A percentile compares a stretch with the other conserved stretches of the same genome.
Evolutionary conservation across 1,140 invertebrate species (phyloP).

Genomic region (Apis cerana): DNA sequence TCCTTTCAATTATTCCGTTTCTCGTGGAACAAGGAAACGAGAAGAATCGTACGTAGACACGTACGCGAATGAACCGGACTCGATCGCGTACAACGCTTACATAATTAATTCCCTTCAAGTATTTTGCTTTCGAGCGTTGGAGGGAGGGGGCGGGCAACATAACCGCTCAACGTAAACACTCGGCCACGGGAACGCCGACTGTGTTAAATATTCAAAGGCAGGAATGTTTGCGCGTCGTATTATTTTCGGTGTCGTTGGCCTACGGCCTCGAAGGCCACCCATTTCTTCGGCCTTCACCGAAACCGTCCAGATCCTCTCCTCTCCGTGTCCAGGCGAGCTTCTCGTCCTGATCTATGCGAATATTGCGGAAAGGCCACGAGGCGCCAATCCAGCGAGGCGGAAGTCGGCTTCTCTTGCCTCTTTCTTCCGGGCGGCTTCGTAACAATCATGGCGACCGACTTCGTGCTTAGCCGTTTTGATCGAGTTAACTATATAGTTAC

Average conservation of each 20-base stretch:
- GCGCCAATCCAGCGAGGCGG: not conserved
- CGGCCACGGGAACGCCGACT: not conserved
- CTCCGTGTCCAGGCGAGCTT: not conserved
- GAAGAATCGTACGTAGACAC: not conserved
- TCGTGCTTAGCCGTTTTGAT: slow-evolving; percentile 21
- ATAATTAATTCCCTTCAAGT: slow-evolving; percentile 29
- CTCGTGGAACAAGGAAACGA: not conserved
- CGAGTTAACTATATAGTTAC: slow-evolving; percentile 3
- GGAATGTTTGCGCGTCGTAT: slow-evolving; percentile 17
- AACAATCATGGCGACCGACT: slow-evolving; percentile 32
- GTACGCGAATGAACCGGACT: not conserved
- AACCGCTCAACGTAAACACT: slow-evolving; percentile 32
- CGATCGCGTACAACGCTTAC: slow-evolving; percentile 20
- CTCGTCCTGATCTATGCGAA: not conserved
- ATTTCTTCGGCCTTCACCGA: slow-evolving; percentile 15
- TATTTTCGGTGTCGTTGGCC: slow-evolving; percentile 53
- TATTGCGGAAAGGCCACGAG: no score
- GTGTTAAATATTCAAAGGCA: slow-evolving; percentile 33
- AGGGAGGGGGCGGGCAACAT: not conserved
- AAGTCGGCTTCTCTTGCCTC: slow-evolving; percentile 22
- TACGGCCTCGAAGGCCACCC: slow-evolving; percentile 38
- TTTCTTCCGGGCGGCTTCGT: slow-evolving; percentile 39
- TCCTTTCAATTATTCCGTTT: no score
- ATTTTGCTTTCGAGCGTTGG: slow-evolving; percentile 9
- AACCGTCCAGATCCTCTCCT: not conserved